Percentiles rank a stretch among this genome's conserved stretches.
Evolutionary conservation across 2,113 vertebrate species (phyloP).

Genomic region (Catharus fuscescens): DNA sequence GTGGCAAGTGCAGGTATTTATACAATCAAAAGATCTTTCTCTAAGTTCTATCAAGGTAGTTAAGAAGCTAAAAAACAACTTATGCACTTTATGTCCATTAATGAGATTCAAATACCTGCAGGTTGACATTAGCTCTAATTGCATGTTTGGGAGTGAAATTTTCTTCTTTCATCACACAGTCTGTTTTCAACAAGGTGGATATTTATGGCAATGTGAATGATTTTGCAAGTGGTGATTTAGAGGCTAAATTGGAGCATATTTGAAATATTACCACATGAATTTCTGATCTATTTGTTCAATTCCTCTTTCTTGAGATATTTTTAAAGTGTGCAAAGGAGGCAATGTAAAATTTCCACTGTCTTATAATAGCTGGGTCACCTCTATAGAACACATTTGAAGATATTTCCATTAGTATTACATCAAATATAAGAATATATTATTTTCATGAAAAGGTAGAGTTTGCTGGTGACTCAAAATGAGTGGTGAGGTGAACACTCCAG

Average conservation of each 20-base stretch:
- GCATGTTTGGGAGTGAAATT: not conserved
- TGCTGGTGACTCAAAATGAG: not conserved
- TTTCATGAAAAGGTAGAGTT: not conserved
- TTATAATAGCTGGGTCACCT: not conserved
- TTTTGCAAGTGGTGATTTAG: not conserved
- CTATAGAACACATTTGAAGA: not conserved
- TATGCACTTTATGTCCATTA: not conserved
- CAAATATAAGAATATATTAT: not conserved
- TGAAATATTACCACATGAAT: not conserved
- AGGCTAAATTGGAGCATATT: not conserved
- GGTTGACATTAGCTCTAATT: not conserved
- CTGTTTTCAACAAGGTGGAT: not conserved
- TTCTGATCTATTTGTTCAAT: not conserved
- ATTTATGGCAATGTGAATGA: not conserved
- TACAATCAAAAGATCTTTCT: not conserved
- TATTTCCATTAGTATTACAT: not conserved
- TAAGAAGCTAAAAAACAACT: not conserved
- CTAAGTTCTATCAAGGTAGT: not conserved
- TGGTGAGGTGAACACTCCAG: rapidly evolving
- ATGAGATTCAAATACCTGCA: not conserved
- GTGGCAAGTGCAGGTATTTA: not conserved
- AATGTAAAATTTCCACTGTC: not conserved
- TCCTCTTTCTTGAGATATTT: not conserved
- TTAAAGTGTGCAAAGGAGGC: not conserved
- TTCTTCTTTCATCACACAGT: not conserved